Evolutionary conservation across 2,113 vertebrate species (phyloP).

Genomic region (Tetrao urogallus): DNA sequence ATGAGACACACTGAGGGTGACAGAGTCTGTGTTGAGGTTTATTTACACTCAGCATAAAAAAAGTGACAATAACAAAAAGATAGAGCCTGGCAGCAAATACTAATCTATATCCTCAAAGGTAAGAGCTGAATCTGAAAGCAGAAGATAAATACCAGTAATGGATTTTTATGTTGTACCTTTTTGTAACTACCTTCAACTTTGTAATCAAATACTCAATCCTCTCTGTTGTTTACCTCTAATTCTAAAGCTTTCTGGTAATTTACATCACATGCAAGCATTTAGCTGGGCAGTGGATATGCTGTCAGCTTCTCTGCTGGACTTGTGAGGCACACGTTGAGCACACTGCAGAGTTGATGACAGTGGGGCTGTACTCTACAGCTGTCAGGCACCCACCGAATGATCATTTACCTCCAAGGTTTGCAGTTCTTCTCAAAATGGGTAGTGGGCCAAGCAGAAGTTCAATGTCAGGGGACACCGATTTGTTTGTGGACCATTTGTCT

Average conservation of each 20-base stretch:
- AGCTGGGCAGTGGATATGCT: no score
- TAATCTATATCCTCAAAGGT: background rate
- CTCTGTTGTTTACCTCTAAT: background rate
- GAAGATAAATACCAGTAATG: background rate
- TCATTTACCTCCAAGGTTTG: background rate
- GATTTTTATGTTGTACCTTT: background rate
- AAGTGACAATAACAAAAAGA: background rate
- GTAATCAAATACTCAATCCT: background rate
- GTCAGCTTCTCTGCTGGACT: background rate
- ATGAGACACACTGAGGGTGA: background rate
- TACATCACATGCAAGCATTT: no score
- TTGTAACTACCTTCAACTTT: background rate
- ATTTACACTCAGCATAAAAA: background rate
- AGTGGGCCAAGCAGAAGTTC: background rate
- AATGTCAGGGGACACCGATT: background rate
- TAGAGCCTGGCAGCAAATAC: background rate
- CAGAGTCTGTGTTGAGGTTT: background rate
- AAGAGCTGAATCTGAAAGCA: background rate
- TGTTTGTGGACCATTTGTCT: background rate
- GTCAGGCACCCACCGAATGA: background rate
- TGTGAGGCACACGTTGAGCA: no score
- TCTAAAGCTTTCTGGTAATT: background rate
- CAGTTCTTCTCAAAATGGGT: background rate
- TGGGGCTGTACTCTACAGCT: fast-evolving
- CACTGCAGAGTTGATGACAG: background rate